These are phyloP conservation scores for Pteronotus mesoamericanus DNA, from an alignment of 2,797 vertebrate species.

Conservation along the genomic window DNA sequence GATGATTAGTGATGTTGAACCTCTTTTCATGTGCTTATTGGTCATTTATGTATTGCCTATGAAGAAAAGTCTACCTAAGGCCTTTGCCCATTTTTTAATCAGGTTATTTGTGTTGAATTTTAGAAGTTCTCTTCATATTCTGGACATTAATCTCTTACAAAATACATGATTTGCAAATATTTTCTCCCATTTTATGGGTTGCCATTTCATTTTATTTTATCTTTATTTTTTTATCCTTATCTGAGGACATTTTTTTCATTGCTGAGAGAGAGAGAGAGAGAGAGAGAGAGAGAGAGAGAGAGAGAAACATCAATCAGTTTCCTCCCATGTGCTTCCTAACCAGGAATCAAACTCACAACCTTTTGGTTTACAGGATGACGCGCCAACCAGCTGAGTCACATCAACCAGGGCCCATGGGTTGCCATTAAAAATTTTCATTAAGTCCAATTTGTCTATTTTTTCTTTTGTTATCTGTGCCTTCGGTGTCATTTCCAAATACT, in stretches of 20 bases:
- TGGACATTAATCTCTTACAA: neutral
- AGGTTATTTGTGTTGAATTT: neutral
- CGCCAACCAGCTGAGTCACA: too few relatives aligned
- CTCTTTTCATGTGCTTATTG: neutral
- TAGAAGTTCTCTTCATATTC: neutral
- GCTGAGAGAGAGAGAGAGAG: too few relatives aligned
- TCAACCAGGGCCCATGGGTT: neutral
- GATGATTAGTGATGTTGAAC: neutral
- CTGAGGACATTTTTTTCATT: too few relatives aligned
- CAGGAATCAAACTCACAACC: too few relatives aligned
- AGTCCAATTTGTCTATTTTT: neutral
- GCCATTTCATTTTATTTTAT: neutral
- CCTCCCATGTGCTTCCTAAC: too few relatives aligned
- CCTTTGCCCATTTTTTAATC: neutral
- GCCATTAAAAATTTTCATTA: neutral
- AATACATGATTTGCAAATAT: neutral
- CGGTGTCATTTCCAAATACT: neutral
- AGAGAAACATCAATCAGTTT: too few relatives aligned
- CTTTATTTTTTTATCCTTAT: too few relatives aligned
- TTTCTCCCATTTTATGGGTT: neutral
- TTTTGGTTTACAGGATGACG: too few relatives aligned
- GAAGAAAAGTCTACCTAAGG: neutral
- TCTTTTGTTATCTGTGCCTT: neutral
- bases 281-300: too few relatives aligned
- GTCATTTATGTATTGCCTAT: neutral